Evolutionary conservation across 2,113 vertebrate species (phyloP), one percentile per base, ranked within the genome.

Genomic region (Axis porcinus): DNA sequence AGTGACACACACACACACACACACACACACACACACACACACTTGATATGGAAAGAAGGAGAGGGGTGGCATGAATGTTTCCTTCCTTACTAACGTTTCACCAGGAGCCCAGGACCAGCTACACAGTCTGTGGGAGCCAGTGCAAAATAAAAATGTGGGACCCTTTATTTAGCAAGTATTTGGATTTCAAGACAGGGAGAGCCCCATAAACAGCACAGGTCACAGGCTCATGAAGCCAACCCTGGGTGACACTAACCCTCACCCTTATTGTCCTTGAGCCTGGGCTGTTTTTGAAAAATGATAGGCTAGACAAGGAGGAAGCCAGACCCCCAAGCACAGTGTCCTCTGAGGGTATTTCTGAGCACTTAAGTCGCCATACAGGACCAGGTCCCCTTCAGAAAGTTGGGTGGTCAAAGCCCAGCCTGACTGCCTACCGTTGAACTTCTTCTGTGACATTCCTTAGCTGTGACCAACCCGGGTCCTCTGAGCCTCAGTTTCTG

Each of bases 311-410:
- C 9, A 25, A 52, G 12, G 52, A 16, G 9, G 15, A 25, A 60
- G 58, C 58, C 67, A 60, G 57, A 21, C 7, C 7, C 28, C 50
- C 15, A 6, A 6, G 19, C 36, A 45, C 5, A 1, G 27, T 21
- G 0, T 33, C 70, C 62, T 13, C 55, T 2, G 4, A 21, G 27
- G 0, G 17, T 52, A 10, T 5, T 27, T 47, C 6, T 7, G 1
- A 67, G 47, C 7, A 4, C 45, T 25, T 25, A 1, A 13, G 54
- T 28, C 1, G 7, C 85, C 14, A 11, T 25, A 27, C n/a, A n/a
- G 60, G 3, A 8, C 47, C 19, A 6, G 23, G 30, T 12, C 40
- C 6, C 43, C 14, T 30, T 36, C 52, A 30, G 92, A 62, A 67
- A 13, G 25, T 7, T 4, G 6, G 47, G 15, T 12, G 15, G 62